Evolutionary conservation across 2,113 vertebrate genomes (phyloP), one percentile per base, ranked within the genome.

Genomic region (Acanthochromis polyacanthus): DNA sequence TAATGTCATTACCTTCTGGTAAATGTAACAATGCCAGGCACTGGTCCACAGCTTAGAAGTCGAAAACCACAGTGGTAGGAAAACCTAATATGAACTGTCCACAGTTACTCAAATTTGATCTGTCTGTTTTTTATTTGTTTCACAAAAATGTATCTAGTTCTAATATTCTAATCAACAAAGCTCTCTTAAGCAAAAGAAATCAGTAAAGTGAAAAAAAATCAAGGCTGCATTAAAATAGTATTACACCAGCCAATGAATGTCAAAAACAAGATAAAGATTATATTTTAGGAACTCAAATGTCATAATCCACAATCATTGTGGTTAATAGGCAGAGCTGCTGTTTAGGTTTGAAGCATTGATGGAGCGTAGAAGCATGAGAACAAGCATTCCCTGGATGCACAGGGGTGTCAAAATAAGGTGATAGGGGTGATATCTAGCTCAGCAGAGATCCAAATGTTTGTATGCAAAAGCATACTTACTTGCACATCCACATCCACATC

Each of bases 331-430:
- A 52, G 20, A 22, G 23, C 7, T 57, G 11, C 65, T 65, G 88
- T 91, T 85, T 71, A 61, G 72, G 74, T 84, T 83, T 77, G 48
- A 77, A 58, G 80, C 71, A 84, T 85, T 93, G 91, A 92, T 64
- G 57, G 81, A 81, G 86, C 88, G 90, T 81, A 75, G 78, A 92
- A 82, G 84, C 84, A 87, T 88, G 88, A 69, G 68, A 83, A 50
- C 70, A 36, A 81, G 60, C 83, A 89, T 90, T 89, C 89, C 89
- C 86, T 66, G 78, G 75, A 89, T 81, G 89, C 91, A 88, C 76
- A 70, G 57, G 50, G 86, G 85, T 93, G 86, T 84, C 67, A 55
- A 90, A 88, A 94, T 94, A 89, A 93, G 87, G 70, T 61, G 50
- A 89, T 91, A 81, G 80, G 87, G 76, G 84, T 20, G 69, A 69